Percentiles rank a stretch among this genome's conserved stretches.
phyloP scores from a whole-genome alignment of 2,888 invertebrate species.

The Polymixis flavicincta region DNA sequence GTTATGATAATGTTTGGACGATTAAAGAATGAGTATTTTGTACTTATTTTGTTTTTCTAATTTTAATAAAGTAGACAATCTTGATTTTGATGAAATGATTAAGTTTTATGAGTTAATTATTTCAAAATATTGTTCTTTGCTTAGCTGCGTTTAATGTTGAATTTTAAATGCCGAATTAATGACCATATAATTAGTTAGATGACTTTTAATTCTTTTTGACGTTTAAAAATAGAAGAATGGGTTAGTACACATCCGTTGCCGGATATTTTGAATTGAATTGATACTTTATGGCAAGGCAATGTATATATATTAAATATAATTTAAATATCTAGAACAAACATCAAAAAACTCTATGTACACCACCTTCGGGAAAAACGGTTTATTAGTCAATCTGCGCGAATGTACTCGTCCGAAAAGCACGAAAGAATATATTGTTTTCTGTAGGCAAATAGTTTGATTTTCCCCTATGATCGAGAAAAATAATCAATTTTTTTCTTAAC shows the following conservation, averaged over 20 bases:
- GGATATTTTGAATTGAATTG: neutral
- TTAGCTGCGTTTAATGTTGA: neutral
- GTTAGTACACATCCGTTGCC: neutral
- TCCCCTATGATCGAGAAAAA: too few species aligned
- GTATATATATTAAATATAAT: too few species aligned
- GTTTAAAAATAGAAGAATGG: neutral
- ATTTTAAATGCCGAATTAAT: neutral
- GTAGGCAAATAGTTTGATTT: too few species aligned
- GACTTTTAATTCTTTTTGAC: neutral
- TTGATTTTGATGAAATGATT: neutral
- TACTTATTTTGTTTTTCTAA: conserved; percentile 10
- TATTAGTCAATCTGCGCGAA: too few species aligned
- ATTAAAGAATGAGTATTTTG: conserved; percentile 6
- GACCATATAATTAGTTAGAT: neutral
- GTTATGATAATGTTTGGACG: conserved; percentile 41
- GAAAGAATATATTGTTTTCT: too few species aligned
- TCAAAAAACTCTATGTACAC: neutral
- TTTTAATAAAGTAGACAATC: conserved; percentile 8
- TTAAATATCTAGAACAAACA: neutral
- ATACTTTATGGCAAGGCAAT: too few species aligned
- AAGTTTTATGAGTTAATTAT: neutral
- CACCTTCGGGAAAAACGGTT: neutral
- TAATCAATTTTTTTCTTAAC: too few species aligned
- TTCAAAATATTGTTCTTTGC: neutral
- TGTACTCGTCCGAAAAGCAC: too few species aligned